Percentiles rank a stretch among this genome's conserved stretches.
phyloP scores from a whole-genome alignment of 2,113 vertebrate genomes.

The Otus sunia region DNA sequence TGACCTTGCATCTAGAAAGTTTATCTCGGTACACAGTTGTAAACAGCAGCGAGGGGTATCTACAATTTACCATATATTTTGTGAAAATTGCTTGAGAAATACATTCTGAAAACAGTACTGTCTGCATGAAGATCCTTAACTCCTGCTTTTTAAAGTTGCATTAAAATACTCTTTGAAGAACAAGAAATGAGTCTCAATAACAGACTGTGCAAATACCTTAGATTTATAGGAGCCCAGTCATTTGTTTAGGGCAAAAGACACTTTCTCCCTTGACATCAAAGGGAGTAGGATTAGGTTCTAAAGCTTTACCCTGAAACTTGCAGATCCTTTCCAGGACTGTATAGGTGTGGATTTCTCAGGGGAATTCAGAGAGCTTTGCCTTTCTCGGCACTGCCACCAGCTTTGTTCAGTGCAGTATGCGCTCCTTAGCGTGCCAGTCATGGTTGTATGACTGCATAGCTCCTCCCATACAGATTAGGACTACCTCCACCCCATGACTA shows the following conservation, averaged over 20 bases:
- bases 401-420: background rate
- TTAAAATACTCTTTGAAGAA: background rate
- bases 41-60: background rate
- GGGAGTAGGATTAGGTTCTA: background rate
- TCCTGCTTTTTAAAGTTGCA: background rate
- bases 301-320: background rate
- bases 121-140: background rate
- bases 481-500: slow-evolving; percentile 13
- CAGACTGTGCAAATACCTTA: background rate
- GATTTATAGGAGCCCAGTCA: background rate
- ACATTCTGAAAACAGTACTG: background rate
- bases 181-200: background rate
- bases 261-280: background rate
- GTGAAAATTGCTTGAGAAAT: background rate
- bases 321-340: background rate
- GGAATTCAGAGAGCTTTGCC: background rate
- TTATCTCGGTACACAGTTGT: background rate
- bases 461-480: slow-evolving; percentile 1
- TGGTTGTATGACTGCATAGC: background rate
- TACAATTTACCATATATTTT: background rate
- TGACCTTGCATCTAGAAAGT: background rate
- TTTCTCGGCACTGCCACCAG: background rate
- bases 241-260: background rate
- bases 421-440: background rate
- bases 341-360: background rate